Evolutionary conservation across 2,888 invertebrate species (phyloP), one percentile per base, ranked within the genome.

Genomic region (Sthenelais limicola): DNA sequence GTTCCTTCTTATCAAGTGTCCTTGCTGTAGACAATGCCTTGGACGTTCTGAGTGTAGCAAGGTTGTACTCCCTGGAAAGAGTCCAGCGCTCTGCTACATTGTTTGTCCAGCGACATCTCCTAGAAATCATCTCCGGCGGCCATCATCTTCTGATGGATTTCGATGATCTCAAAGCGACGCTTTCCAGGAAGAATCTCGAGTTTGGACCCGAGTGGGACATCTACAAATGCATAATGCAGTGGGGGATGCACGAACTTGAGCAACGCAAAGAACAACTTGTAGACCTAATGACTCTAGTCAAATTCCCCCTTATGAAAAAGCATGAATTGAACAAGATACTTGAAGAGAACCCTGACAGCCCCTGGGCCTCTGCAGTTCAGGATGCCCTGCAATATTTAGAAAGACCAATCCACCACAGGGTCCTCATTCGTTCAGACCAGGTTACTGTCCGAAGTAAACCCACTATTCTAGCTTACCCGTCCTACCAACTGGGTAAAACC

Each of bases 141-240:
- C 62, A 62, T 43, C 62, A 62, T 28, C 62, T 62, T 12, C 62
- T 35, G 12, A 62, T 62, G 62, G 62, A 62, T 35, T 62, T 62
- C 24, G 62, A 62, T 1, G 62, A 62, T 43, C 62, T 62, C n/a
- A 62, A 38, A 26, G 62, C 62, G 5, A 62, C 62, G 38, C 62
- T 62, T 62, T 35, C 62, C 62, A 35, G 62, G 35, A 62, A 62
- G 62, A 43, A 62, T 38, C 62, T 62, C 18, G 62, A 62, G 62
- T 62, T 62, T 35, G 62, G 62, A 38, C 62, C 62, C 2, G 62
- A 62, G 15, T 35, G n/a, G 21, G 62, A 62, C 38, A 38, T 62
- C 38, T 62, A 62, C 24, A 35, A 38, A 43, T 51, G 49, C n/a
- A 21, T 62, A 9, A 26, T 62, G 38, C 62, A 62, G 38, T 62